Evolutionary conservation across 2,888 invertebrate species (phyloP).

Genomic region (Ischnura elegans): DNA sequence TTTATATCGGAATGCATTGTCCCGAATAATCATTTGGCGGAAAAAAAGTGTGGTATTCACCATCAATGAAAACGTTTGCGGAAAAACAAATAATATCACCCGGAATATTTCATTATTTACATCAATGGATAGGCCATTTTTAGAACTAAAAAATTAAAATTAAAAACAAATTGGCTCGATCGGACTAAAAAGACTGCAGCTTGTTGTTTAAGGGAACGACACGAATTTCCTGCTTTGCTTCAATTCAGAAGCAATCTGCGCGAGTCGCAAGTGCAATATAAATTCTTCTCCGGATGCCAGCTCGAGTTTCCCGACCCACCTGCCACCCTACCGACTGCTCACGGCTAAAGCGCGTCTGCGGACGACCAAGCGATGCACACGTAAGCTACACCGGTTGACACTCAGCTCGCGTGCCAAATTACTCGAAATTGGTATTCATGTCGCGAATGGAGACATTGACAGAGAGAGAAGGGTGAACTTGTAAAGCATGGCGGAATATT

Average conservation of each 20-base stretch:
- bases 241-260: neutral
- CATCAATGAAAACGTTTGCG: too few relatives aligned
- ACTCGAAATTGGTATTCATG: slow-evolving; percentile 5
- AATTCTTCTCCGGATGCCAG: neutral
- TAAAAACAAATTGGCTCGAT: too few relatives aligned
- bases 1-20: too few relatives aligned
- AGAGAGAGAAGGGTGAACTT: neutral
- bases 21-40: too few relatives aligned
- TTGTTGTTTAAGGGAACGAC: too few relatives aligned
- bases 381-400: neutral
- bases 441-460: neutral
- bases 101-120: too few relatives aligned
- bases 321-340: neutral
- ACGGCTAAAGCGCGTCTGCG: neutral
- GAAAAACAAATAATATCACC: too few relatives aligned
- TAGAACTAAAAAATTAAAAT: too few relatives aligned
- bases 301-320: neutral
- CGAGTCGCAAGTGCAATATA: neutral
- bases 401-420: slow-evolving; percentile 17
- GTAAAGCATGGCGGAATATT: neutral
- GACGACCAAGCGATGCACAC: neutral
- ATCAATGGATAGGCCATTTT: too few relatives aligned
- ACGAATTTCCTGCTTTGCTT: too few relatives aligned
- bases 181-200: too few relatives aligned
- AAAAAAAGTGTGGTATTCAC: too few relatives aligned